phyloP scores from a whole-genome alignment of 2,113 vertebrate genomes.

The Elephantulus edwardii region DNA sequence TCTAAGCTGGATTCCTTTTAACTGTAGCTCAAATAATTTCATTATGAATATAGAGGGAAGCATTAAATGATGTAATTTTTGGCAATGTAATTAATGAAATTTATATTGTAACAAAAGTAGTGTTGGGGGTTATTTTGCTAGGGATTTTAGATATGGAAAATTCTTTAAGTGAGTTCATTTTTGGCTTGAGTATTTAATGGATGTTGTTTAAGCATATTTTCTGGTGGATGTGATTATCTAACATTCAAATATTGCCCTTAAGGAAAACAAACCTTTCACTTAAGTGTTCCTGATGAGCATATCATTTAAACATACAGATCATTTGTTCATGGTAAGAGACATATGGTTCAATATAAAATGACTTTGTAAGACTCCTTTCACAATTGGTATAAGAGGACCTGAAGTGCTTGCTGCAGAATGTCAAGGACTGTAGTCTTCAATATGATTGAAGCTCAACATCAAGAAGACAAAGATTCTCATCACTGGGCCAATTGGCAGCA shows the following conservation, averaged over 20 bases:
- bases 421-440: no score
- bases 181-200: conserved; percentile 13
- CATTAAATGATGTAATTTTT: conserved; percentile 45
- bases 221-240: neutral
- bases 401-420: no score
- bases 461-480: no score
- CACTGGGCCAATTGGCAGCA: no score
- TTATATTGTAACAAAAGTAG: conserved; percentile 29
- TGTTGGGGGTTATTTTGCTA: conserved; percentile 32
- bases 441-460: no score
- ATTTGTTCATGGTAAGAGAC: neutral
- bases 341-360: conserved; percentile 12
- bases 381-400: no score
- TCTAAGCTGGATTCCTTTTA: conserved; percentile 10
- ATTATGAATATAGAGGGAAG: neutral
- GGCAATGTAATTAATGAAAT: neutral
- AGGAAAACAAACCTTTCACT: neutral
- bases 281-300: no score
- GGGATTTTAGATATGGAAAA: conserved; percentile 2
- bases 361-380: neutral
- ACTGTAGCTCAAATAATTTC: conserved; percentile 49
- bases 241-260: neutral
- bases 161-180: conserved; percentile 31
- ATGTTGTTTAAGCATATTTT: conserved; percentile 1
- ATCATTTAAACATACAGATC: neutral